phyloP scores from a whole-genome alignment of 2,113 vertebrate genomes.

The Craseonycteris thonglongyai region DNA sequence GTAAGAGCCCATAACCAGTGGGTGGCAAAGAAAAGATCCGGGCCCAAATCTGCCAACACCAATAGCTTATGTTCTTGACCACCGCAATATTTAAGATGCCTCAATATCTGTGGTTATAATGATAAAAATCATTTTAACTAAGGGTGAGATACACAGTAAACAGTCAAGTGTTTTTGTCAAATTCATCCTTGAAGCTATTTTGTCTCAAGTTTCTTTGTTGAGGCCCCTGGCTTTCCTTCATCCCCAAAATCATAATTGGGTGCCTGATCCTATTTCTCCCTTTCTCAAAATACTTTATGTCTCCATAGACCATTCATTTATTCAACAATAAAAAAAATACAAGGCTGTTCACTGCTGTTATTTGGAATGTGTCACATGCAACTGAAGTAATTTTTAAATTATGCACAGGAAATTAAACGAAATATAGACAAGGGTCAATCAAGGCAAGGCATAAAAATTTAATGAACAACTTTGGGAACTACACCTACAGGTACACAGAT shows the following conservation, averaged over 20 bases:
- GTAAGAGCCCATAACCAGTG: background rate
- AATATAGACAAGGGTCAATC: background rate
- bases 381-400: background rate
- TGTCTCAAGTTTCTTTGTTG: background rate
- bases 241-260: background rate
- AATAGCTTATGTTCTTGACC: background rate
- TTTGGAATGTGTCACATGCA: background rate
- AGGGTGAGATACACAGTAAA: background rate
- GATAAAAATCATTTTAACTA: background rate
- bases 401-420: background rate
- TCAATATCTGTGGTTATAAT: background rate
- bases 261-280: background rate
- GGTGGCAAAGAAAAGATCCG: background rate
- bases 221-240: background rate
- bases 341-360: background rate
- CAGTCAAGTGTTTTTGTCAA: background rate
- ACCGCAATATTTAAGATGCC: background rate
- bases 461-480: background rate
- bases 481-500: background rate
- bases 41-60: background rate
- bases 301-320: background rate
- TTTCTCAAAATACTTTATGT: background rate
- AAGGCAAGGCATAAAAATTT: background rate
- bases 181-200: background rate
- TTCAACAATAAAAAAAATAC: background rate